phyloP scores from a whole-genome alignment of 2,888 invertebrate genomes.

The Nephrocerus scutellatus region DNA sequence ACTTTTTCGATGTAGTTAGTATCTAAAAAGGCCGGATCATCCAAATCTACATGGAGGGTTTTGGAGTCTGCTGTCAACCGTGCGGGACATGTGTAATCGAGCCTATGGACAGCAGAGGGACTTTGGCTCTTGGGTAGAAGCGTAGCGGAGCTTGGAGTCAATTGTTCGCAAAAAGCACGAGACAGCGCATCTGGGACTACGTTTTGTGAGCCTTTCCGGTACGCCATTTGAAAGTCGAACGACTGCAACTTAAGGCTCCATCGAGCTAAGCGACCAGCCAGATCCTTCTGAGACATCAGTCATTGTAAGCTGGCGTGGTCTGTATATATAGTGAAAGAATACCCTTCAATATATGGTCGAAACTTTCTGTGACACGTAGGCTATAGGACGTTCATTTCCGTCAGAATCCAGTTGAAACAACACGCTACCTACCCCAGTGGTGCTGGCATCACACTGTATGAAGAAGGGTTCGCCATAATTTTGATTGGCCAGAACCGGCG shows the following conservation, averaged over 20 bases:
- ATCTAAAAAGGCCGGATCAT: no score
- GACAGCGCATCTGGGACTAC: conserved; percentile 3
- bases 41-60: no score
- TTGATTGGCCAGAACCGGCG: conserved; percentile 16
- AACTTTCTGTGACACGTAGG: conserved; percentile 14
- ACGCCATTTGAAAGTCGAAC: background rate
- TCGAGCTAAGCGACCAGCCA: conserved; percentile 4
- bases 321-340: background rate
- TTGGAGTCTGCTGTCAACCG: no score
- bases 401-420: conserved; percentile 10
- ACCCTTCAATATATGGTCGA: conserved; percentile 5
- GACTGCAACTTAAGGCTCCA: conserved; percentile 6
- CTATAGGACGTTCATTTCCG: conserved; percentile 12
- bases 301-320: conserved; percentile 19
- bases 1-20: no score
- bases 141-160: no score
- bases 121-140: no score
- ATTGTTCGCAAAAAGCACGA: conserved; percentile 7
- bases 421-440: conserved; percentile 12
- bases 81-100: no score
- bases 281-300: conserved; percentile 13
- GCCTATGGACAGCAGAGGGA: no score
- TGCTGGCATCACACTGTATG: conserved; percentile 15
- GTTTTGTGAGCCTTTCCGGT: conserved; percentile 18
- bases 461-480: conserved; percentile 16